Base-by-base conservation (phyloP, 2,888 invertebrate species). In the Temnothorax ravouxi region DNA sequence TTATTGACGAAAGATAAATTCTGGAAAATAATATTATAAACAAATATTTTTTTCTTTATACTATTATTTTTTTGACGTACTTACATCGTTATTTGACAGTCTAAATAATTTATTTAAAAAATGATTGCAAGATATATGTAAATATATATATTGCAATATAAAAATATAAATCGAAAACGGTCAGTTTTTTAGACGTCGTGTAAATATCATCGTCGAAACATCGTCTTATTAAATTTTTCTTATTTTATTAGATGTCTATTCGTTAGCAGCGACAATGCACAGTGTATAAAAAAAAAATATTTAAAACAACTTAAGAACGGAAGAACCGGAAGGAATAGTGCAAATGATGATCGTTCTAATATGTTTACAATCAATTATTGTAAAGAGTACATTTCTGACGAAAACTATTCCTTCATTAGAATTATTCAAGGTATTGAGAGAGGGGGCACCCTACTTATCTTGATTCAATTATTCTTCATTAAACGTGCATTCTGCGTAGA, bases 171-270 rank as follows among this genome's bases (percentile, higher is more conserved):
- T 66, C 2, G 11, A 47, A 66, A 15, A 21, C 25, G 41, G n/a
- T 64, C 41, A 21, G 21, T 15, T 38, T 64, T 18, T 64, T 41
- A 15, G 4, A n/a, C 18, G 13, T 21, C n/a, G 21, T 64, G 64
- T 64, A 64, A n/a, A 64, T 59, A 59, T 15, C 15, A 13, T 29
- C 29, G 8, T 59, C 29, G 29, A 15, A 15, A 15, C 6, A 29
- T 29, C 25, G 59, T 59, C 29, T 54, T 3, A 18, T n/a, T 18
- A 9, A 21, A 21, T 54, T 6, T 52, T n/a, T n/a, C 34, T 52
- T 52, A n/a, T 52, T 54, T 54, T 54, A 54, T 54, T 54, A 59
- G 59, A 59, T 59, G 29, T 59, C 29, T 59, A 67, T 8, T 9
- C 18, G 21, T 66, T 18, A 44, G 15, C 25, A 18, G 18, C 6